These are phyloP conservation scores for Scalopus aquaticus DNA, from an alignment of 2,113 vertebrate genomes.

Conservation along the genomic window DNA sequence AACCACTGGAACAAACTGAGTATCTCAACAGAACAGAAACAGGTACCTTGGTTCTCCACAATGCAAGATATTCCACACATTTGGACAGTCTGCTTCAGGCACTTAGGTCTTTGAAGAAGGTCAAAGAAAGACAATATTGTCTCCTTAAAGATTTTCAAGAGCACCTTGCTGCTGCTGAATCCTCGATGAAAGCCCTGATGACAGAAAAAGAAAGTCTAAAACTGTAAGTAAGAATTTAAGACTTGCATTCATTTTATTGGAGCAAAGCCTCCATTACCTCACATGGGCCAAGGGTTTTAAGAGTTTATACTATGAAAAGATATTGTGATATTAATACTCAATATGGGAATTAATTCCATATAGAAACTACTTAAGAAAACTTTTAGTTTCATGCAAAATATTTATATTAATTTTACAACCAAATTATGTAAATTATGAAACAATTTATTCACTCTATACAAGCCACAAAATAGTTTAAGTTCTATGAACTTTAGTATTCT, in stretches of 20 bases:
- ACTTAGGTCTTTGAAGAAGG: constrained; percentile 83
- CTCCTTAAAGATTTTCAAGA: constrained; percentile 86
- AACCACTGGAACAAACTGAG: background rate
- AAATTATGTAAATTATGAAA: background rate
- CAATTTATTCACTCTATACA: background rate
- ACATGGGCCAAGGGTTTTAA: background rate
- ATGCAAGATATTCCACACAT: background rate
- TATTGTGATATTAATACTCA: background rate
- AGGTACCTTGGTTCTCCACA: constrained; percentile 43
- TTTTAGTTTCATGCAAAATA: background rate
- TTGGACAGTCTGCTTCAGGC: constrained; percentile 89
- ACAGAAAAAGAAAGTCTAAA: constrained; percentile 87
- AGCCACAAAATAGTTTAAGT: constrained; percentile 15
- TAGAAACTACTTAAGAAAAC: constrained; percentile 25
- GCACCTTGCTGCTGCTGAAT: constrained; percentile 79
- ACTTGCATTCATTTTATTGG: background rate
- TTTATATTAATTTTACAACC: constrained; percentile 9
- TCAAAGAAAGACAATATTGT: constrained; percentile 86
- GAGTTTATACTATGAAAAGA: background rate
- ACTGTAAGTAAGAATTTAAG: constrained; percentile 87
- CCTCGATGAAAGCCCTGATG: constrained; percentile 82
- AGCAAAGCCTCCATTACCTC: background rate
- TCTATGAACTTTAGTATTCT: background rate
- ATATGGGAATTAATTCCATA: background rate
- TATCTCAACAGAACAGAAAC: constrained; percentile 60